Evolutionary conservation across 2,113 vertebrate species (phyloP).

Genomic region (Paralichthys olivaceus): DNA sequence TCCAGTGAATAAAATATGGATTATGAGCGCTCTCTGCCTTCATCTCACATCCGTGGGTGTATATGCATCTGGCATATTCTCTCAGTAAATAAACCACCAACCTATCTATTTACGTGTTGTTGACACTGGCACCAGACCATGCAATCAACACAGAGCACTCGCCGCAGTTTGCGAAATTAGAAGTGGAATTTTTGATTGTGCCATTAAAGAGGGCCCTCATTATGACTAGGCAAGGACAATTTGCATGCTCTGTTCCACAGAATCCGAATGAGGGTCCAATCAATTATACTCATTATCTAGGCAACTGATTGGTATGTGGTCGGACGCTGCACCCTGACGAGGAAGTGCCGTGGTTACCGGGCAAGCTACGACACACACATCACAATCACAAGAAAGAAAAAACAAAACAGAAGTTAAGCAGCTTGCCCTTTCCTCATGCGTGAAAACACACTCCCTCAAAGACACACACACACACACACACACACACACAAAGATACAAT

Average conservation of each 20-base stretch:
- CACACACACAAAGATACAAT: conserved; percentile 1
- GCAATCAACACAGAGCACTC: conserved; percentile 56
- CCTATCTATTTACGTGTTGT: conserved; percentile 41
- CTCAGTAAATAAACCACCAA: conserved; percentile 48
- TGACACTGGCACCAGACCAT: conserved; percentile 47
- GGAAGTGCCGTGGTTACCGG: conserved; percentile 49
- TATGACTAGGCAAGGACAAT: conserved; percentile 80
- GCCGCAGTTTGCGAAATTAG: conserved; percentile 61
- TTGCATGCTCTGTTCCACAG: conserved; percentile 77
- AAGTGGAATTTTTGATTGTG: conserved; percentile 77
- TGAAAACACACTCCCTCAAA: conserved; percentile 14
- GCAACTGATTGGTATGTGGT: conserved; percentile 74
- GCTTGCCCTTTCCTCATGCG: conserved; percentile 10
- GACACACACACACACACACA: neutral
- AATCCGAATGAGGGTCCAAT: conserved; percentile 77
- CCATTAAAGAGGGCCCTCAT: conserved; percentile 72
- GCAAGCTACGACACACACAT: conserved; percentile 23
- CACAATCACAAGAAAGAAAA: too few relatives aligned
- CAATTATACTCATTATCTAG: conserved; percentile 76
- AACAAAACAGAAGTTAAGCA: conserved; percentile 9
- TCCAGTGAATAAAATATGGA: conserved; percentile 50
- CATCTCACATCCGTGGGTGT: conserved; percentile 18
- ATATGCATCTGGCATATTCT: conserved; percentile 29
- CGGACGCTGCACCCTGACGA: conserved; percentile 56
- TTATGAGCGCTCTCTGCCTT: conserved; percentile 24